A percentile compares a stretch with the other conserved stretches of the same genome.
Evolutionary conservation across 2,888 invertebrate genomes (phyloP).

Genomic region (Drosophila picticornis): DNA sequence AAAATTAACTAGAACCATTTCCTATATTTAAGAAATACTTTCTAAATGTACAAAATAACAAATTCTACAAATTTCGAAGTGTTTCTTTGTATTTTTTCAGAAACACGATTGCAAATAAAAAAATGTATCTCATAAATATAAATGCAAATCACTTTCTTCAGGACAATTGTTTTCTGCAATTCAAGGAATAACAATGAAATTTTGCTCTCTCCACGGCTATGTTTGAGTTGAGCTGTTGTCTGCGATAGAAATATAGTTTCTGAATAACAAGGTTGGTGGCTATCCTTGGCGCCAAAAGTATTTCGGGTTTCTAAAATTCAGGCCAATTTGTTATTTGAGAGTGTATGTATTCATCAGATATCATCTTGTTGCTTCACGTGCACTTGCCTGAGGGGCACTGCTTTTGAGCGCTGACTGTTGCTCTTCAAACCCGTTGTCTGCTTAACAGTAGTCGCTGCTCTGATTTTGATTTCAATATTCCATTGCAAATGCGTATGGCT

Average conservation of each 20-base stretch:
- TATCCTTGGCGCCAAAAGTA: background rate
- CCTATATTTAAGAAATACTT: no score
- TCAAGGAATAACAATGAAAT: background rate
- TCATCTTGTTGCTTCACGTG: constrained; percentile 17
- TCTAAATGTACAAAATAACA: no score
- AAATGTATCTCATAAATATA: no score
- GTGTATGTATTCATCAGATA: background rate
- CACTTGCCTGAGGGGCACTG: background rate
- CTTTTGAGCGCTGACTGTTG: constrained; percentile 12
- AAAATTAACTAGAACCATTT: no score
- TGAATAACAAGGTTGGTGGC: background rate
- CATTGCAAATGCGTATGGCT: constrained; percentile 44
- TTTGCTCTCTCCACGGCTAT: background rate
- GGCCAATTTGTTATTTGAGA: no score
- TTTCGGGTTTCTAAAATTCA: background rate
- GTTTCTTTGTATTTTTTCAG: no score
- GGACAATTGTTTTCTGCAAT: background rate
- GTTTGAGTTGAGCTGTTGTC: background rate
- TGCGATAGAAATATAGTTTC: background rate
- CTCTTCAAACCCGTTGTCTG: constrained; percentile 6
- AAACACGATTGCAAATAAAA: no score
- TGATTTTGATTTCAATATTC: constrained; percentile 29
- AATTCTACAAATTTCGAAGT: no score
- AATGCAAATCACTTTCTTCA: background rate
- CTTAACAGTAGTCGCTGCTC: background rate